Evolutionary conservation across 2,113 vertebrate genomes (phyloP).

Genomic region (Nematolebias whitei): DNA sequence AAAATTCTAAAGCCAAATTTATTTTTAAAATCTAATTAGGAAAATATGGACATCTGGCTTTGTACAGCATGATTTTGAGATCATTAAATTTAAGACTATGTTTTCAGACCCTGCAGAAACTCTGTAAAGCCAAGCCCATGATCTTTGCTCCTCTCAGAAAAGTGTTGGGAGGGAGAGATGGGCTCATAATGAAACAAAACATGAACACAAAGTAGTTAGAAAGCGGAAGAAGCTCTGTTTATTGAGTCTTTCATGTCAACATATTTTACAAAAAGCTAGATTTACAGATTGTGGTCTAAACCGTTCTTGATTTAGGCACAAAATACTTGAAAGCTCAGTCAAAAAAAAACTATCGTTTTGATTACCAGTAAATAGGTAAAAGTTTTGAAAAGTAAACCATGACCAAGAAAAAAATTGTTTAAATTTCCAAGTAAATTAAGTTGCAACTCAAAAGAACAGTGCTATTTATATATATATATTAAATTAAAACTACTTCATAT

Average conservation of each 20-base stretch:
- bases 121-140: too few species aligned
- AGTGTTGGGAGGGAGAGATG: too few species aligned
- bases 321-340: slow-evolving; percentile 61
- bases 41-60: too few species aligned
- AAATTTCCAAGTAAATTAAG: slow-evolving; percentile 27
- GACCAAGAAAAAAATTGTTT: slow-evolving; percentile 48
- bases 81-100: too few species aligned
- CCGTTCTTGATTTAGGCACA: slow-evolving; percentile 67
- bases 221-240: slow-evolving; percentile 67
- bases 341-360: slow-evolving; percentile 36
- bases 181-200: not conserved
- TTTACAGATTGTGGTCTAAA: slow-evolving; percentile 66
- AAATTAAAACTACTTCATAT: slow-evolving; percentile 26
- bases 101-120: too few species aligned
- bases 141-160: too few species aligned
- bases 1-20: too few species aligned
- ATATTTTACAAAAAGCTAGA: slow-evolving; percentile 75
- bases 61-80: too few species aligned
- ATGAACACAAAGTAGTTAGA: slow-evolving; percentile 44
- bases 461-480: not conserved
- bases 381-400: slow-evolving; percentile 44
- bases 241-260: slow-evolving; percentile 70
- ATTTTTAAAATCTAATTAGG: too few species aligned
- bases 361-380: slow-evolving; percentile 43
- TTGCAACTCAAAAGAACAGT: slow-evolving; percentile 19